These are phyloP conservation scores for Calosoma granatense DNA, from an alignment of 1,140 invertebrate genomes.

Conservation along the genomic window DNA sequence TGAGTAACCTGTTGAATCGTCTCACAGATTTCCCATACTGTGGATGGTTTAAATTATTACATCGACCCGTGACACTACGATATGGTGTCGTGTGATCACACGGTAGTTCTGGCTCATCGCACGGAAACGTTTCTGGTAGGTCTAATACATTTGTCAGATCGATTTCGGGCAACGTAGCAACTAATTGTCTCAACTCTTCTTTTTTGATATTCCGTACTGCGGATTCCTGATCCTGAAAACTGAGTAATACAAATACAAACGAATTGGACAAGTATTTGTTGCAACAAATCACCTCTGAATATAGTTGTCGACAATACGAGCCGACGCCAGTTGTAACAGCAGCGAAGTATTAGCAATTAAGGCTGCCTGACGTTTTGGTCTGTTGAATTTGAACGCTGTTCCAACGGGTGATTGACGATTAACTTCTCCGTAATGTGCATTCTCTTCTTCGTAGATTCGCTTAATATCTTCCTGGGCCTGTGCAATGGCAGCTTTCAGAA, in stretches of 20 bases:
- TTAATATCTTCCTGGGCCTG: constrained; percentile 18
- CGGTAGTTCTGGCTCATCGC: constrained; percentile 41
- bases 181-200: background rate
- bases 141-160: constrained; percentile 17
- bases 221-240: constrained; percentile 25
- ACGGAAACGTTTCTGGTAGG: constrained; percentile 37
- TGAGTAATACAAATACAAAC: constrained; percentile 30
- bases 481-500: constrained; percentile 16
- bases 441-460: constrained; percentile 18
- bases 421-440: constrained; percentile 21
- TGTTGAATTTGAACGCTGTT: constrained; percentile 38
- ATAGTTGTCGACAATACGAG: background rate
- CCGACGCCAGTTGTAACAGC: constrained; percentile 41
- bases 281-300: background rate
- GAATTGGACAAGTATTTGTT: background rate
- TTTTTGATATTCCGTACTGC: background rate
- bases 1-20: constrained; percentile 48
- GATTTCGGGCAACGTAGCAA: background rate
- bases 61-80: constrained; percentile 47
- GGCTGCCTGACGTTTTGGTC: constrained; percentile 41
- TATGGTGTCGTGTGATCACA: constrained; percentile 49
- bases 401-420: constrained; percentile 39
- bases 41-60: constrained; percentile 46
- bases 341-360: constrained; percentile 43
- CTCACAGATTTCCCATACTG: constrained; percentile 39